Conservation (phyloP, 1,140 invertebrate species). For the Venturia canescens region DNA sequence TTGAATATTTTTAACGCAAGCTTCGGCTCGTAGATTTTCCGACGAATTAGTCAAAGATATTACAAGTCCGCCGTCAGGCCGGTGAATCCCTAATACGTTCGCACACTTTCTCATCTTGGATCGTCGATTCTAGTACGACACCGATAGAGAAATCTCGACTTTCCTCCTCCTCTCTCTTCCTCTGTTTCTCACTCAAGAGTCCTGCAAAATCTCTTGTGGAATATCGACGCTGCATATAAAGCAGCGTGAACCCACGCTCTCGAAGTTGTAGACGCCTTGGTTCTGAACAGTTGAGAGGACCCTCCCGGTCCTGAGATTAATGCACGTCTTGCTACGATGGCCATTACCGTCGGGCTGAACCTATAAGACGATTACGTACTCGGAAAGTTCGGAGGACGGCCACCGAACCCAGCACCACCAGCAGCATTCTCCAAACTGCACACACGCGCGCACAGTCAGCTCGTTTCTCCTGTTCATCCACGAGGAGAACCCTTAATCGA, state of each 20-base stretch:
- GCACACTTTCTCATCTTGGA: conserved; percentile 27
- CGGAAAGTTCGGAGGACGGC: conserved; percentile 57
- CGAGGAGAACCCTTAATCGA: conserved; percentile 57
- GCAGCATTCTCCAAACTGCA: conserved; percentile 13
- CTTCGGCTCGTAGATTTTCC: neutral
- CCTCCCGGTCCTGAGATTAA: conserved; percentile 61
- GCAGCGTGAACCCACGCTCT: conserved; percentile 6
- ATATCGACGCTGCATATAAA: conserved; percentile 37
- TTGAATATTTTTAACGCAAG: too few relatives aligned
- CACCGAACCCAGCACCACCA: neutral
- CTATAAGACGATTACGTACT: conserved; percentile 66
- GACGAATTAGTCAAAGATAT: conserved; percentile 20
- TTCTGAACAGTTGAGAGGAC: conserved; percentile 36
- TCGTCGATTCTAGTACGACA: neutral
- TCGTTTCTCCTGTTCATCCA: neutral
- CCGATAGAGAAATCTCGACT: neutral
- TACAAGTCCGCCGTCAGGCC: neutral
- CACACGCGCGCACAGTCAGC: neutral
- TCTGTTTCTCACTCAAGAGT: neutral
- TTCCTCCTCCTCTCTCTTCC: neutral
- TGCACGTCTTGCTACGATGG: conserved; percentile 61
- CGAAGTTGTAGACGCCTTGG: neutral
- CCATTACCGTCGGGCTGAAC: conserved; percentile 58
- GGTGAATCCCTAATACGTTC: conserved; percentile 5
- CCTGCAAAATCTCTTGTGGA: conserved; percentile 9